Evolutionary conservation across 2,113 vertebrate genomes (phyloP), one percentile per base, ranked within the genome.

Genomic region (Proteles cristata): DNA sequence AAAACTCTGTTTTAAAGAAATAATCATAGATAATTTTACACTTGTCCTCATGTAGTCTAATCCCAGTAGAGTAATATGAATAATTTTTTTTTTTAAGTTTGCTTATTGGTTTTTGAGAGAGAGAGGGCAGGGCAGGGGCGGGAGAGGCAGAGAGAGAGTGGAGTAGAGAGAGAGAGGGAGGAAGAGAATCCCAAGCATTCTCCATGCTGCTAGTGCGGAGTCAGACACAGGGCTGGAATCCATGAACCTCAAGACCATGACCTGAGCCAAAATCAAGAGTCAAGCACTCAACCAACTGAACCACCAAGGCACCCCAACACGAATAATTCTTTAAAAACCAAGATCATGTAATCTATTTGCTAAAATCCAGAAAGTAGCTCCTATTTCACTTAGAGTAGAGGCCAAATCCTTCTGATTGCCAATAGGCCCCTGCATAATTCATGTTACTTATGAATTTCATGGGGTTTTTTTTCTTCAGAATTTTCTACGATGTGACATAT

Each of bases 1-100:
- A 26, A 69, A 43, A 86, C 65, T 85, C 23, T 88, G 84, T 85
- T 84, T 94, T 89, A 94, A 84, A 83, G 71, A 87, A 83, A 88
- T 48, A 83, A 92, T 79, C 63, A 33, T 71, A 79, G 17, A 35
- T 77, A n/a, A 28, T 74, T 88, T 92, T 84, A 61, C 31, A n/a
- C 3, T 88, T 31, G 68, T 11, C 7, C n/a, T 26, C 28, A 87
- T 39, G 39, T 6, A 45, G 76, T 87, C 31, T 39, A 53, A 88
- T 95, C 19, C 82, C 33, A 92, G 25, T 5, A 90, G 55, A 96
- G 35, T 23, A 65, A 33, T 14, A 61, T 69, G 15, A 95, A 76
- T 35, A 69, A 68, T 80, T 65, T 7, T 3, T 61, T 61, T 61
- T 23, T 61, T 61, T 61, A 61, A 61, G 58, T 61, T 61, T 61